Base-by-base conservation (phyloP, 2,888 invertebrate genomes). In the Vesta saturnalis region DNA sequence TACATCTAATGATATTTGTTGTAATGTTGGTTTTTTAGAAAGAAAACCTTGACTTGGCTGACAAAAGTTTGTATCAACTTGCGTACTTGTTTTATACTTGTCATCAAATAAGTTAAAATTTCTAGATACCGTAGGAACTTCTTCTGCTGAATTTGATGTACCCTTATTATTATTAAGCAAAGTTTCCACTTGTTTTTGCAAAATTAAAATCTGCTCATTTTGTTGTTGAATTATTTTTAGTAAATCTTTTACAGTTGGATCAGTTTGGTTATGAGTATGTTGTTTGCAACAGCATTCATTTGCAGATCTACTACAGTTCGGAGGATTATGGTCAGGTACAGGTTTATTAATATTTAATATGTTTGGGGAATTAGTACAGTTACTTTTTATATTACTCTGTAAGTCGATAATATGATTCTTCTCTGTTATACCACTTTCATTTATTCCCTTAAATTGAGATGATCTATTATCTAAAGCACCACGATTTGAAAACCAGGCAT, bases 1-100 rank as follows among this genome's bases (percentile, higher is more conserved):
- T 1, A 91, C 88, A 65, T 91, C 91, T 61, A 91, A 89, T 0
- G 91, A 91, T 76, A 91, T 82, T 87, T 90, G 75, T 83, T 87
- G 78, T 63, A 78, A 65, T 81, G 82, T 70, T 81, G 83, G 68
- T 81, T 82, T 80, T 83, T 81, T 80, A 75, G 80, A 75, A 80
- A 76, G 80, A 82, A 78, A 61, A 10, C 43, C 19, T 19, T 18
- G 52, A 19, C 1, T 12, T 43, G 10, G 62, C 72, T 85, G 71
- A 22, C 74, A 75, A 23, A 64, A 67, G 68, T 8, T 60, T 60
- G 49, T 65, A 64, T 56, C 68, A 21, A 65, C 14, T 54, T 67
- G 67, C n/a, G 62, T 60, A 30, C 64, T 71, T 10, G 63, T 64
- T 55, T 57, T 46, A 52, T 61, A 64, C 15, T 68, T 60, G 1